phyloP scores from a whole-genome alignment of 2,797 vertebrate genomes.

The Emys orbicularis region DNA sequence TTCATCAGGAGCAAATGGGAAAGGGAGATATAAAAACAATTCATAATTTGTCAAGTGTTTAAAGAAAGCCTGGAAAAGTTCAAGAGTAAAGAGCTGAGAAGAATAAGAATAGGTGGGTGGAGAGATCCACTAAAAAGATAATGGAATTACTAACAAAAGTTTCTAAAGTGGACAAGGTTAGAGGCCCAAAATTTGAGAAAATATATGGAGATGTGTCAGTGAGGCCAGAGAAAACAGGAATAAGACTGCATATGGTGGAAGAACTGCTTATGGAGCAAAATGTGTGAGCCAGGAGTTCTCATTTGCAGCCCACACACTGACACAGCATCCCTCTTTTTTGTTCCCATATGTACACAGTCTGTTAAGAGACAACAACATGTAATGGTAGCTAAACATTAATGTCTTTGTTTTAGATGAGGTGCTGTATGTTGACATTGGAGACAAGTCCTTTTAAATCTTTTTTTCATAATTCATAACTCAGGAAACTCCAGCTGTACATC shows the following conservation, averaged over 20 bases:
- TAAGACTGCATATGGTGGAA: conserved; percentile 71
- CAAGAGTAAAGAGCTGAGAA: conserved; percentile 14
- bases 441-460: not conserved
- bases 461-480: not conserved
- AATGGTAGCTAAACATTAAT: conserved; percentile 48
- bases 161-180: conserved; percentile 19
- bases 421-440: not conserved
- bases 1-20: not conserved
- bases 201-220: conserved; percentile 69
- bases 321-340: conserved; percentile 72
- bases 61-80: conserved; percentile 10
- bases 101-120: conserved; percentile 16
- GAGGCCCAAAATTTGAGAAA: conserved; percentile 59
- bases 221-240: conserved; percentile 68
- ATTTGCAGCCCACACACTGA: conserved; percentile 72
- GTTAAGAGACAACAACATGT: conserved; percentile 57
- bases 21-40: not conserved
- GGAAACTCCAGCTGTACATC: not conserved
- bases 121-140: conserved; percentile 48
- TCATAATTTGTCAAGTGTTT: not conserved
- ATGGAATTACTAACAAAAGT: conserved; percentile 26
- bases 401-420: conserved; percentile 24
- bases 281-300: conserved; percentile 68
- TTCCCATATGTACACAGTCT: conserved; percentile 65
- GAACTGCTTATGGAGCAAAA: conserved; percentile 75